A percentile compares a stretch with the other conserved stretches of the same genome.
Conservation (phyloP, 1,140 invertebrate species). For the Chironomus tepperi region DNA sequence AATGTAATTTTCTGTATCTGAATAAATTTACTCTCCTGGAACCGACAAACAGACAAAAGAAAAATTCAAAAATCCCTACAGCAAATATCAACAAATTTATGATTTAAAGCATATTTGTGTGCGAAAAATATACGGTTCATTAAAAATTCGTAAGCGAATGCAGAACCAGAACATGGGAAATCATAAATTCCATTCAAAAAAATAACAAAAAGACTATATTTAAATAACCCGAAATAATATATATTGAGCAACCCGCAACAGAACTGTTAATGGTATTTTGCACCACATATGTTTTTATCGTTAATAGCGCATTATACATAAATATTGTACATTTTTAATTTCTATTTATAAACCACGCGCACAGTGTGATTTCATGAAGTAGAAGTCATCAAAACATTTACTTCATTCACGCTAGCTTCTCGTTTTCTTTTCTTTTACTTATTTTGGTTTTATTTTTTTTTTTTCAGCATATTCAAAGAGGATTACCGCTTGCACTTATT, state of each 20-base stretch:
- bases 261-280: background rate
- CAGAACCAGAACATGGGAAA: background rate
- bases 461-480: too few species aligned
- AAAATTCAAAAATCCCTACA: too few species aligned
- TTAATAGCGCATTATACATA: background rate
- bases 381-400: too few species aligned
- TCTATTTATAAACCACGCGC: background rate
- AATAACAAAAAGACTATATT: background rate
- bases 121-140: background rate
- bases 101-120: too few species aligned
- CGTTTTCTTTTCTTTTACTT: too few species aligned
- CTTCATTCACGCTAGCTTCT: too few species aligned
- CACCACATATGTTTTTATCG: constrained; percentile 7
- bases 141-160: background rate
- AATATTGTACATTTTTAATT: background rate
- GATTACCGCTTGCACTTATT: too few species aligned
- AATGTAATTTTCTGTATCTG: too few species aligned
- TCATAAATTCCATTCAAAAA: background rate
- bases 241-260: background rate
- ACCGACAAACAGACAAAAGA: too few species aligned
- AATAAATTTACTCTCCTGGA: too few species aligned
- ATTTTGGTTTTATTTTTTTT: too few species aligned
- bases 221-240: background rate
- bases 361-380: background rate
- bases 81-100: too few species aligned